A percentile compares a stretch with the other conserved stretches of the same genome.
phyloP scores from a whole-genome alignment of 23 tunicate genomes.

The Clavelina lepadiformis region DNA sequence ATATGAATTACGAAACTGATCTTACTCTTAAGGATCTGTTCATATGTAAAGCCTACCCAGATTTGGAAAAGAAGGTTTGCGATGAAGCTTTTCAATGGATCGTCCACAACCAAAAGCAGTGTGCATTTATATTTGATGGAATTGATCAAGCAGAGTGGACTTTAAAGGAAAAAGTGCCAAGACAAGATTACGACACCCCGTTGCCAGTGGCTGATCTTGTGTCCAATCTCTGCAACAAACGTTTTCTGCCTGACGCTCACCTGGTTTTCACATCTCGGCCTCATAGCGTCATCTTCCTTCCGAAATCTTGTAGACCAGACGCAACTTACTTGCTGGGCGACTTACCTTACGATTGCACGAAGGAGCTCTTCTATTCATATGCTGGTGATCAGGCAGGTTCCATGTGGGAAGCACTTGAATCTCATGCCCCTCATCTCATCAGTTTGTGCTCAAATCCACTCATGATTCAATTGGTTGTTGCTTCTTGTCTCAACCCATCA shows the following conservation, averaged over 20 bases:
- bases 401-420: slow-evolving; percentile 18
- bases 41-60: slow-evolving; percentile 7
- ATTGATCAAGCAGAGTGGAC: slow-evolving; percentile 26
- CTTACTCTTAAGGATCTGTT: slow-evolving; percentile 18
- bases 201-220: slow-evolving; percentile 6
- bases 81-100: slow-evolving; percentile 17
- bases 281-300: slow-evolving; percentile 13
- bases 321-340: slow-evolving; percentile 9
- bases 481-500: slow-evolving; percentile 1
- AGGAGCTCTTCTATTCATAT: slow-evolving; percentile 9
- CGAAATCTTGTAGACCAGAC: slow-evolving; percentile 4
- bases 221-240: slow-evolving; percentile 13
- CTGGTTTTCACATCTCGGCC: slow-evolving; percentile 29
- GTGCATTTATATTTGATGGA: slow-evolving; percentile 25
- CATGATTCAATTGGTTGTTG: slow-evolving; percentile 13
- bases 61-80: not conserved
- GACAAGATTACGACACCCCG: not conserved
- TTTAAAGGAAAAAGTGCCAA: not conserved
- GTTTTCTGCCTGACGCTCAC: slow-evolving; percentile 3
- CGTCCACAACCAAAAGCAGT: slow-evolving; percentile 9
- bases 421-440: slow-evolving; percentile 22
- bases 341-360: slow-evolving; percentile 6
- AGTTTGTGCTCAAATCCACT: slow-evolving; percentile 20
- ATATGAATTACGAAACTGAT: not conserved
- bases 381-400: slow-evolving; percentile 8